Base-by-base conservation (phyloP, 2,888 invertebrate species). In the Netelia virgata region DNA sequence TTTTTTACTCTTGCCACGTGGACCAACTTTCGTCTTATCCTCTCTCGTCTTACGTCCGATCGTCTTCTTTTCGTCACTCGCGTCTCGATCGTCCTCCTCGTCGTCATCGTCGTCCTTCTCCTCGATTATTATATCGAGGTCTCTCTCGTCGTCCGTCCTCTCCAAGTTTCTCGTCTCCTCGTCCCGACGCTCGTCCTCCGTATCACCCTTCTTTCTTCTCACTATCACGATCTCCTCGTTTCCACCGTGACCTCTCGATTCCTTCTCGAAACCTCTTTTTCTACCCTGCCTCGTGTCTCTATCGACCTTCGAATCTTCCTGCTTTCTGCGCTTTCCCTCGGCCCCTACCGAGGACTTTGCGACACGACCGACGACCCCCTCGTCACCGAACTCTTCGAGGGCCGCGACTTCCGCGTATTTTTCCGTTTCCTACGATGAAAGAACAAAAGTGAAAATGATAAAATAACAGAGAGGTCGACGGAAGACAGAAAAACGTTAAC, bases 361-460 rank as follows among this genome's bases (percentile, higher is more conserved):
- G 8, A 64, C 47, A 43, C 41, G 28, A 41, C 55, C 50, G 3
- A 11, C 66, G 10, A 73, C 75, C 14, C 73, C 70, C 57, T 80
- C 72, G 59, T 74, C 78, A 50, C 70, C 83, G 23, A 72, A 47
- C 16, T 76, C 81, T 14, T 74, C 82, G 59, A 81, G 57, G n/a
- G 79, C 75, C 20, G 86, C 89, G 23, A 87, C 64, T 16, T 82
- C 82, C 23, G 88, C 86, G 86, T 90, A 90, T 78, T 89, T 90
- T 81, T 88, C 89, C 82, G 84, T 89, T 82, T 91, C 91, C 91
- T 91, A 79, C 74, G 84, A 83, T 66, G 69, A 87, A 57, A n/a
- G n/a, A 36, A 68, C 28, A 64, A 47, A 14, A 75, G 3, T 28
- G 28, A 28, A 5, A 28, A 28, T 28, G 28, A 28, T 28, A 28